phyloP scores from a whole-genome alignment of 2,113 vertebrate genomes.

The Poeciliopsis retropinna region DNA sequence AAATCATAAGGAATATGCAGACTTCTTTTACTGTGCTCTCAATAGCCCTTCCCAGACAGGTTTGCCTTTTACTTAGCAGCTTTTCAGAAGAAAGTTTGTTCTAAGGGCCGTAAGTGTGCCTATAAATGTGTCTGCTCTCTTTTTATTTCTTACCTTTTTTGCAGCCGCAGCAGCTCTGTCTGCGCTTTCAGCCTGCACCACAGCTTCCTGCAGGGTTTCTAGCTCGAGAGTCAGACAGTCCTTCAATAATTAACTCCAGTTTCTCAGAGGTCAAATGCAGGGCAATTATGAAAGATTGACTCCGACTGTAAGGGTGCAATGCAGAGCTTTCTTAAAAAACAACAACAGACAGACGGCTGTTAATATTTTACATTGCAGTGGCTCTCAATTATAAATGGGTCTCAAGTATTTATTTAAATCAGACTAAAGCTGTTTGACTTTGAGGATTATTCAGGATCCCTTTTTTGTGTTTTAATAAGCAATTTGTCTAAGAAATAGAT shows the following conservation, averaged over 20 bases:
- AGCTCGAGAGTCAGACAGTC: slow-evolving; percentile 20
- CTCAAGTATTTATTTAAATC: neutral
- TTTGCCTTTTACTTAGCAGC: too few species aligned
- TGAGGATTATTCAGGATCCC: neutral
- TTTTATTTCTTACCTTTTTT: neutral
- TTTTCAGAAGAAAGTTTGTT: too few species aligned
- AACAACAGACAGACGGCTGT: neutral
- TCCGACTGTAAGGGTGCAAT: neutral
- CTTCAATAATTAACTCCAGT: slow-evolving; percentile 40
- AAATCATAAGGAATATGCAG: neutral
- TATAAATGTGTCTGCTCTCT: neutral
- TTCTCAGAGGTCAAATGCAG: slow-evolving; percentile 12
- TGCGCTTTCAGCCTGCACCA: neutral
- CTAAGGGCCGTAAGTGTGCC: too few species aligned
- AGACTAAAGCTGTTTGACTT: neutral
- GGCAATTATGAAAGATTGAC: slow-evolving; percentile 30
- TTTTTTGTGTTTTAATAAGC: neutral
- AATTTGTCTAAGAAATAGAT: neutral
- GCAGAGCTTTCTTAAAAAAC: neutral
- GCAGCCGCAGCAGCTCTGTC: neutral
- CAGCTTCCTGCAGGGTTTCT: slow-evolving; percentile 2
- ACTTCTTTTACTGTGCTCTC: too few species aligned
- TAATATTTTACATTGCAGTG: neutral
- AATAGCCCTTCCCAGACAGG: too few species aligned
- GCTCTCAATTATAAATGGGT: neutral